Evolutionary conservation across 2,797 vertebrate species (phyloP).

Genomic region (Holocentrus rufus): DNA sequence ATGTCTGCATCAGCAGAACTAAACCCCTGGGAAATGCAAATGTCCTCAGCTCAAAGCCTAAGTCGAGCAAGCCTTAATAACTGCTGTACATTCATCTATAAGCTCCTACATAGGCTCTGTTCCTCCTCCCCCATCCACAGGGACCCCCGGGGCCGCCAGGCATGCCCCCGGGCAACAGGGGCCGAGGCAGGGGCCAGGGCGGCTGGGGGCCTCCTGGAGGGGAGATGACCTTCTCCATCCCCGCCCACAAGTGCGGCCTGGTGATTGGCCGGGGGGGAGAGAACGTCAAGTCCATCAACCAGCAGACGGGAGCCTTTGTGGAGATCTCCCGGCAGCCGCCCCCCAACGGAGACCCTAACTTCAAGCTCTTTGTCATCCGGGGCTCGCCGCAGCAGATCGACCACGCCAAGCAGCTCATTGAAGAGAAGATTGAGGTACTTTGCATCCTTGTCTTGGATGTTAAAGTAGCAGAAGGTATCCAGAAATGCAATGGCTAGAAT

Average conservation of each 20-base stretch:
- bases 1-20: slow-evolving; percentile 1
- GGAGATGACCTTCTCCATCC: slow-evolving; percentile 89
- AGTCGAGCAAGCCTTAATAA: background rate
- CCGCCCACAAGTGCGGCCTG: slow-evolving; percentile 87
- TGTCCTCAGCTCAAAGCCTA: background rate
- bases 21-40: background rate
- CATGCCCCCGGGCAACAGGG: slow-evolving; percentile 80
- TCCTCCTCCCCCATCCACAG: slow-evolving; percentile 48
- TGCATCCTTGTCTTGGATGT: background rate
- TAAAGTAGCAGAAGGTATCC: background rate
- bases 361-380: slow-evolving; percentile 87
- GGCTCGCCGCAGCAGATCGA: slow-evolving; percentile 88
- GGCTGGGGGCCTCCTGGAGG: slow-evolving; percentile 85
- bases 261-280: slow-evolving; percentile 88
- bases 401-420: slow-evolving; percentile 90
- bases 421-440: slow-evolving; percentile 88
- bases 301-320: slow-evolving; percentile 88
- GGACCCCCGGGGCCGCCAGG: slow-evolving; percentile 85
- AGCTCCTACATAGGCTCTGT: background rate
- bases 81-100: background rate
- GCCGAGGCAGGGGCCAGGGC: slow-evolving; percentile 78
- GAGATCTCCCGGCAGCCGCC: slow-evolving; percentile 88
- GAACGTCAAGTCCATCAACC: slow-evolving; percentile 89
- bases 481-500: no score
- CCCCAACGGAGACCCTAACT: slow-evolving; percentile 88